Percentiles rank a stretch among this genome's conserved stretches.
These are phyloP conservation scores for Oryzias curvinotus DNA, from an alignment of 2,113 vertebrate species.

Conservation along the genomic window DNA sequence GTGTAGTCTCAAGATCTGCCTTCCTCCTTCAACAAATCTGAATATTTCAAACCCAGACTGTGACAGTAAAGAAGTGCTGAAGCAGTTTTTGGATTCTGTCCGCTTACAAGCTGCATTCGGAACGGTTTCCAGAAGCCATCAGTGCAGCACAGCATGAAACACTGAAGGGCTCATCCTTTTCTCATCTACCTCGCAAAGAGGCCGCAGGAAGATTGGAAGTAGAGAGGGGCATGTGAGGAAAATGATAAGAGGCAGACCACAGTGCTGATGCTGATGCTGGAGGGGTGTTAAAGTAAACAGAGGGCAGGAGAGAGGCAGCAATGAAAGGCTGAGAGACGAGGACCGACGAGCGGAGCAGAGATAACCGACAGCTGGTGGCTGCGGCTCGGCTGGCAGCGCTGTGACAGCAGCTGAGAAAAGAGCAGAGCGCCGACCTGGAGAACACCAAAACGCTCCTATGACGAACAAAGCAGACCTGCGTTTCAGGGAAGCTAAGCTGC, in stretches of 20 bases:
- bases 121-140: not conserved
- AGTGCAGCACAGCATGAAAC: not conserved
- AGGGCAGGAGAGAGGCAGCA: conserved; percentile 4
- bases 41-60: too few relatives aligned
- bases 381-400: not conserved
- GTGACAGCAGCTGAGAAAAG: conserved; percentile 15
- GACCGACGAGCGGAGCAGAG: not conserved
- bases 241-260: conserved; percentile 3
- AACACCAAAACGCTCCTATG: not conserved
- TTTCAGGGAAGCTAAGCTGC: not conserved
- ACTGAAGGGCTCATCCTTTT: rapidly evolving
- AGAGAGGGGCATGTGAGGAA: not conserved
- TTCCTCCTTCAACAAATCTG: too few relatives aligned
- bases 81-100: too few relatives aligned
- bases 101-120: not conserved
- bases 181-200: not conserved
- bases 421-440: not conserved
- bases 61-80: too few relatives aligned
- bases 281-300: conserved; percentile 3
- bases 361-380: conserved; percentile 29
- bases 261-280: not conserved
- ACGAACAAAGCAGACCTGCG: not conserved
- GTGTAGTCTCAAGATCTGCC: too few relatives aligned
- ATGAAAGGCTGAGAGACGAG: conserved; percentile 15
- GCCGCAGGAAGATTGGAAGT: not conserved